Evolutionary conservation across 1,140 invertebrate genomes (phyloP), one percentile per base, ranked within the genome.

Genomic region (Brachystomella parvula): DNA sequence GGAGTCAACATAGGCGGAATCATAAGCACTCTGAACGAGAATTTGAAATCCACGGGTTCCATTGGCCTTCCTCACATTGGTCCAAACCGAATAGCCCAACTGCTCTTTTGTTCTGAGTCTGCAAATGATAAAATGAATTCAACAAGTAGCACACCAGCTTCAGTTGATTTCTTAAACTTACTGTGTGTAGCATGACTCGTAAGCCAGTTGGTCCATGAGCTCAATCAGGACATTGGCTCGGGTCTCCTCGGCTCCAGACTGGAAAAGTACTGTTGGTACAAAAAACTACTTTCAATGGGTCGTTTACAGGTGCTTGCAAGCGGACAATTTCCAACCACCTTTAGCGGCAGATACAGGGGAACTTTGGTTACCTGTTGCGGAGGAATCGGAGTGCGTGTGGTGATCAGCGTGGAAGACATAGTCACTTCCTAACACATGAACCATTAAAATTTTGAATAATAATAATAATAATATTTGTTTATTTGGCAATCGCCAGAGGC

Each of bases 41-140:
- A 98, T 81, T 66, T 89, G 77, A 3, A 98, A 77, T 6, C 94
- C 93, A 77, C 94, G 90, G 1, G 87, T 87, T 28, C 92, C 91
- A 77, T 87, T 88, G 0, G 86, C 82, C 72, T 87, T 81, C 12
- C 92, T 81, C 21, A 93, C 81, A 1, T 89, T 89, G 76, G 88
- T 92, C 76, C 89, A 91, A 44, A 98, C 94, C 74, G 97, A 94
- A 76, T 98, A 98, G 12, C 94, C 94, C 58, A 94, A 77, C 81
- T 92, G 90, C 82, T 91, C 89, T 78, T 94, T 85, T 1, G 92
- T 96, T 70, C 95, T 80, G 15, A 98, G 82, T n/a, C n/a, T n/a
- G n/a, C n/a, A n/a, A n/a, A n/a, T n/a, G n/a, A n/a, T n/a, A n/a
- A n/a, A n/a, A n/a, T n/a, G n/a, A n/a, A n/a, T n/a, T n/a, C n/a